Percentiles rank a stretch among this genome's conserved stretches.
These are phyloP conservation scores for Paracanthobrama guichenoti DNA, from an alignment of 2,113 vertebrate species.

Conservation along the genomic window DNA sequence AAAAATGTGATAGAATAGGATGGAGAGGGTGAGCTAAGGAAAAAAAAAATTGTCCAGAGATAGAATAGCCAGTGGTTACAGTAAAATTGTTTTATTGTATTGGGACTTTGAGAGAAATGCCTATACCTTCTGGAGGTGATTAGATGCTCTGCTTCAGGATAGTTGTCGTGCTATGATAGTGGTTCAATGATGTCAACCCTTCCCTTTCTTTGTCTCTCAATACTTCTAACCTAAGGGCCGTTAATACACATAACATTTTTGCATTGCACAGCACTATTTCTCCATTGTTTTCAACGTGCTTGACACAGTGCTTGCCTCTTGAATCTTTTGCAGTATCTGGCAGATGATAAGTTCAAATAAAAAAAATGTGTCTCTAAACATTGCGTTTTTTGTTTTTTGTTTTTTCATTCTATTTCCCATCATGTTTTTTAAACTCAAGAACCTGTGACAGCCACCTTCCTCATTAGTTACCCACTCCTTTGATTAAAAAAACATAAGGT, in stretches of 20 bases:
- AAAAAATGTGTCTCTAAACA: no score
- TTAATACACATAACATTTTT: background rate
- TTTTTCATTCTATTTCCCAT: no score
- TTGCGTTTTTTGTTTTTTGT: no score
- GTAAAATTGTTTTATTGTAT: conserved; percentile 8
- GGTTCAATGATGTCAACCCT: background rate
- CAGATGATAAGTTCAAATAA: background rate
- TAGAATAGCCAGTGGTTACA: conserved; percentile 20
- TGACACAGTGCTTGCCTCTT: background rate
- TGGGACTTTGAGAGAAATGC: conserved; percentile 6
- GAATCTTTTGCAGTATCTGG: background rate
- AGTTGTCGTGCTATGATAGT: background rate
- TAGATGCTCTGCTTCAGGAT: background rate
- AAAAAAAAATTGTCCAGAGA: background rate
- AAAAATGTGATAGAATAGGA: background rate
- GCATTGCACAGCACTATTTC: no score
- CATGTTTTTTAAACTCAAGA: no score
- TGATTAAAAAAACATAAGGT: no score
- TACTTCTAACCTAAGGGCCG: background rate
- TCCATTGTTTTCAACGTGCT: background rate
- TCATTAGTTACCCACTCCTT: background rate
- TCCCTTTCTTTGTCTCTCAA: background rate
- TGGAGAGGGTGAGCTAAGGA: background rate
- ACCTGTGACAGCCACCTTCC: background rate
- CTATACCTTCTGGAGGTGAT: background rate